Base-by-base conservation (phyloP, 1,140 invertebrate species). In the Cotesia vestalis region DNA sequence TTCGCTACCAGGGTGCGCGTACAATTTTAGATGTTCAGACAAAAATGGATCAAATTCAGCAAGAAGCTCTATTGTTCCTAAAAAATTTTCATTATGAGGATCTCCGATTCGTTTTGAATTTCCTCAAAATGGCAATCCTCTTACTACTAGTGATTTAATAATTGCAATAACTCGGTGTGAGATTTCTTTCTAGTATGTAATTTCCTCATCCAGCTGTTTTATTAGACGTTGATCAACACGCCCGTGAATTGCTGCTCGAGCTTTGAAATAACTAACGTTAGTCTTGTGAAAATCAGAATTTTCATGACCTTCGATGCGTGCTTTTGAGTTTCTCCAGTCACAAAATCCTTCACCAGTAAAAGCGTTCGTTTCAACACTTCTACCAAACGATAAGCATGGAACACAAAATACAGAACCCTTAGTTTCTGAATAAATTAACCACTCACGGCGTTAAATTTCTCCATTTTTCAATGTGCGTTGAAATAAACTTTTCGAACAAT, bases 111-210 rank as follows among this genome's bases (percentile, higher is more conserved):
- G 20, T 61, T 78, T 74, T 66, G 72, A 64, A 62, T 51, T 17
- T 35, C 73, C 77, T 69, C 78, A 68, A 61, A 80, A 79, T 34
- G 75, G 46, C 14, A 79, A 61, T 66, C 76, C 74, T 66, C 76
- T 60, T 35, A 59, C 59, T 40, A 60, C 71, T 69, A 80, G 38
- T 67, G 68, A 74, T 71, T 78, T 77, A n/a, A 79, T 69, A 66
- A 73, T 75, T 46, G 71, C 73, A 53, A 77, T 69, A 36, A 78
- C 17, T 17, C 71, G 73, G 55, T 52, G 69, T 40, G 79, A 75
- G 9, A 79, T 60, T 55, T 75, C 57, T 73, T 70, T 64, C 74
- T 73, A 75, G 66, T 79, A 79, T 46, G 8, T 63, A 46, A 46
- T 73, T 66, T 74, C 52, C 20, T 67, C 46, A 68, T 76, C 53